Base-by-base conservation (phyloP, 1,140 invertebrate species). In the Aradophagus sp. region DNA sequence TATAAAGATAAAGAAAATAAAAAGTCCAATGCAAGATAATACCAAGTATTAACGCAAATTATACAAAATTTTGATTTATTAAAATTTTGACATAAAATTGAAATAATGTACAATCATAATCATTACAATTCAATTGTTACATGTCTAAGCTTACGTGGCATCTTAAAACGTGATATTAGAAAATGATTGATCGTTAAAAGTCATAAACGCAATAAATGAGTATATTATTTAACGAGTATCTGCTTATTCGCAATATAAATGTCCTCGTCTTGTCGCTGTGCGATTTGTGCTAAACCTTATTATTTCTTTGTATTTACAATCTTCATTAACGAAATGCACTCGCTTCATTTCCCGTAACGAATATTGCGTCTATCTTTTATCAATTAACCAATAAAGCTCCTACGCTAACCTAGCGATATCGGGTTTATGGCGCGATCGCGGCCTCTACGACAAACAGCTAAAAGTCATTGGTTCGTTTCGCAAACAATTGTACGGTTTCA, bases 161-260 rank as follows among this genome's bases (percentile, higher is more conserved):
- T 67, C 36, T 52, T 52, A 62, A 70, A 56, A 59, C 39, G 41
- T 62, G 31, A 68, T 39, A 68, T 53, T 58, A 39, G 31, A 72
- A 75, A 74, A 69, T 76, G 74, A 78, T 77, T 53, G 38, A 55
- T 75, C 44, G 29, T 78, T 73, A 75, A n/a, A n/a, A 77, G 70
- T 78, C 70, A 75, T 62, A 52, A 77, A 75, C 58, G 41, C 69
- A 76, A 80, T 53, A 72, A 79, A 75, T 82, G 80, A 83, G 79
- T 83, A 83, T 81, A 77, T 74, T 27, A 71, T 62, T 75, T 27
- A 35, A 65, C 55, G 55, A 56, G 58, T 68, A 50, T 72, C 26
- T 47, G 52, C 48, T 66, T 50, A 41, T 38, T 63, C 55, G 65
- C 48, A 69, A 65, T 69, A 63, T 67, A 65, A 58, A 55, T 50